These are phyloP conservation scores for Euleptes europaea DNA, from an alignment of 2,113 vertebrate genomes.

Conservation along the genomic window DNA sequence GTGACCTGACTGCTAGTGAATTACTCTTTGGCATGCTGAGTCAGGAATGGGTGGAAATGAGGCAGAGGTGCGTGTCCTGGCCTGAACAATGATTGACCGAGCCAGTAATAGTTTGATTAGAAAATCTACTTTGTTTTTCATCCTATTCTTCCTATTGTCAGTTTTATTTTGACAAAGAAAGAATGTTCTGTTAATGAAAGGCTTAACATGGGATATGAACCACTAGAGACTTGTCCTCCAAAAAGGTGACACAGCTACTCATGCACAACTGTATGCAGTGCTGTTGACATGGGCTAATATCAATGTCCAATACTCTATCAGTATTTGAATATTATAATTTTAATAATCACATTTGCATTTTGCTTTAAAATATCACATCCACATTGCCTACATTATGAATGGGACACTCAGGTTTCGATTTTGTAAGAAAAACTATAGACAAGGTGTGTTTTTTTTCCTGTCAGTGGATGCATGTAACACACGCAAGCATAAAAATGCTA, in stretches of 20 bases:
- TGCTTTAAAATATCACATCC: not conserved
- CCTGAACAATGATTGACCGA: constrained; percentile 37
- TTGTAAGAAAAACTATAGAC: not conserved
- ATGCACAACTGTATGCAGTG: not conserved
- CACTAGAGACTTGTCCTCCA: not conserved
- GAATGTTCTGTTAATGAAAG: constrained; percentile 20
- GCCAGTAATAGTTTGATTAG: constrained; percentile 21
- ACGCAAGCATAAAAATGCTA: not conserved
- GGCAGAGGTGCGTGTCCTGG: constrained; percentile 53
- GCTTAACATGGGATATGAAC: constrained; percentile 34
- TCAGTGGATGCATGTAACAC: not conserved
- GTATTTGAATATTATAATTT: not conserved
- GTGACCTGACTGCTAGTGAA: constrained; percentile 26
- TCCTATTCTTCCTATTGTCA: constrained; percentile 18
- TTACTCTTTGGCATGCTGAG: constrained; percentile 49
- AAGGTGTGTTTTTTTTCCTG: not conserved
- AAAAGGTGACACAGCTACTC: not conserved
- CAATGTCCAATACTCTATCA: not conserved
- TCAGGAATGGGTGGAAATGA: constrained; percentile 32
- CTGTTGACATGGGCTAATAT: not conserved
- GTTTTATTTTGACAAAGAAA: constrained; percentile 5
- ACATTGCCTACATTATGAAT: not conserved
- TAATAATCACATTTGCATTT: not conserved
- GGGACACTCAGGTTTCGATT: not conserved
- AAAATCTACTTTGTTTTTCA: constrained; percentile 48